phyloP scores from a whole-genome alignment of 1,140 invertebrate species.

The Papilio dardanus region DNA sequence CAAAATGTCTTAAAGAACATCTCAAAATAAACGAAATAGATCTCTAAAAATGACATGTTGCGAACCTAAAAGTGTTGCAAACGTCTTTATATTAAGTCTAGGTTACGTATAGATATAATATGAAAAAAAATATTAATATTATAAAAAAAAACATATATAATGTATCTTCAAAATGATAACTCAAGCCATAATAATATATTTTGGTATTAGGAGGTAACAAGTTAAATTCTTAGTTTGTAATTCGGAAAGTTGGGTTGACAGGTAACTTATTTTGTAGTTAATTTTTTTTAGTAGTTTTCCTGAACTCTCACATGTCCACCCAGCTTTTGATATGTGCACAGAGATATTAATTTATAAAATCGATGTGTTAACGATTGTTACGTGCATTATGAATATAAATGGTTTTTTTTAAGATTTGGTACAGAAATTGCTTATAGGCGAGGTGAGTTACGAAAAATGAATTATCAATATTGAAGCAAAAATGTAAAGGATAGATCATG shows the following conservation, averaged over 20 bases:
- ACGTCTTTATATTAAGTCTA: constrained; percentile 76
- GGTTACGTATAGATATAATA: constrained; percentile 74
- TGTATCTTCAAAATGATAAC: constrained; percentile 77
- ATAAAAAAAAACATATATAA: constrained; percentile 63
- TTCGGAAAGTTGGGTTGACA: constrained; percentile 61
- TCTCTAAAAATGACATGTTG: constrained; percentile 76
- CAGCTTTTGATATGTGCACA: constrained; percentile 55
- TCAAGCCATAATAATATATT: constrained; percentile 82
- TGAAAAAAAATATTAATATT: constrained; percentile 70
- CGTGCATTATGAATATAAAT: constrained; percentile 31
- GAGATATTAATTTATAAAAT: constrained; percentile 48
- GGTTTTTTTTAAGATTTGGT: not conserved
- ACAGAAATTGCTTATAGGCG: not conserved
- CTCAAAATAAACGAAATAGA: constrained; percentile 61
- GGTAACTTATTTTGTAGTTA: constrained; percentile 42
- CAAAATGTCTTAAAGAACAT: constrained; percentile 51
- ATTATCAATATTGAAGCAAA: not conserved
- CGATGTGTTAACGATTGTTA: constrained; percentile 51
- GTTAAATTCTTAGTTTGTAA: constrained; percentile 69
- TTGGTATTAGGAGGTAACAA: constrained; percentile 78
- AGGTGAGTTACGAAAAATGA: not conserved
- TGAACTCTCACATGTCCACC: constrained; percentile 58
- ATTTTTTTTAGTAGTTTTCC: constrained; percentile 52
- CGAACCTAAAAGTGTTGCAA: constrained; percentile 79
- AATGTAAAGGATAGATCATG: not conserved